Conservation (phyloP, 2,797 vertebrate species). For the Smutsia temminckii region DNA sequence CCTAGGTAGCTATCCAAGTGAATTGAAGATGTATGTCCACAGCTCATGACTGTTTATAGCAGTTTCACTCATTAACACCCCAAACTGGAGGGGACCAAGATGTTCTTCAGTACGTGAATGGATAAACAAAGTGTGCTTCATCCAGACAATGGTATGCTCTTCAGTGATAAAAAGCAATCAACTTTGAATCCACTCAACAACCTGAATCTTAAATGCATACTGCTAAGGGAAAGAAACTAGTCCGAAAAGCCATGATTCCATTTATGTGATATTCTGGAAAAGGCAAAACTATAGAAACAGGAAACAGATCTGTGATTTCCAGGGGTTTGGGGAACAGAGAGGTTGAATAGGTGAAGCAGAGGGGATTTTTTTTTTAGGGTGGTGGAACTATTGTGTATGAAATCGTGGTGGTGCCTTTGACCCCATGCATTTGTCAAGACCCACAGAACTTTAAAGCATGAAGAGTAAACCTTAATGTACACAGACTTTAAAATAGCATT, state of each 20-base stretch:
- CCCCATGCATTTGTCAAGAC: background rate
- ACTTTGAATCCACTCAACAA: background rate
- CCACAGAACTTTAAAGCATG: background rate
- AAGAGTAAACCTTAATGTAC: slow-evolving; percentile 4
- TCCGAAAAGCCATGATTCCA: background rate
- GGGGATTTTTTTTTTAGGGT: background rate
- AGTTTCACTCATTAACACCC: slow-evolving; percentile 1
- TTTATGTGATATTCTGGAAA: background rate
- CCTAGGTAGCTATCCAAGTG: background rate
- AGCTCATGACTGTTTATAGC: background rate
- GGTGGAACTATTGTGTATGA: background rate
- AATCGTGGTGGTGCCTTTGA: background rate
- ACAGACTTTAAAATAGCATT: background rate
- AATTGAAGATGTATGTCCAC: background rate
- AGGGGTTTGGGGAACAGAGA: background rate
- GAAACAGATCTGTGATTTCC: background rate
- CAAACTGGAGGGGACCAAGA: background rate
- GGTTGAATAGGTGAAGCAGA: background rate
- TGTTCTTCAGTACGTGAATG: background rate
- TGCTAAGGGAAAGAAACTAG: background rate
- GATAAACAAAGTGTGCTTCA: background rate
- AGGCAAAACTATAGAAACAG: background rate
- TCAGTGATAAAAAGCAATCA: background rate
- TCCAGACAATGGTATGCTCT: background rate
- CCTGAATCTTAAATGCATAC: background rate